phyloP scores from a whole-genome alignment of 2,113 vertebrate species.

The Mesembrinibis cayennensis region DNA sequence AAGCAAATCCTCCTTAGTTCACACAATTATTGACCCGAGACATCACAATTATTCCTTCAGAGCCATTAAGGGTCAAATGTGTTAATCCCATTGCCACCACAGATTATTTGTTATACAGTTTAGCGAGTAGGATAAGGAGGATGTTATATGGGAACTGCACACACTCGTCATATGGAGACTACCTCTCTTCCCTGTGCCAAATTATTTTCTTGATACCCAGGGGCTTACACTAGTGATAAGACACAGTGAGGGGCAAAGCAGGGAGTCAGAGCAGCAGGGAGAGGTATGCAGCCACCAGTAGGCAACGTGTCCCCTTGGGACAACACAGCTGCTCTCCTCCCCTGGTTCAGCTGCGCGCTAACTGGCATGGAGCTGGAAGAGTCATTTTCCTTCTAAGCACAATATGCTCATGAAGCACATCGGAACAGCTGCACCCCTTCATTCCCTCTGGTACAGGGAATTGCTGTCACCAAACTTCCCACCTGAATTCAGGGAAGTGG shows the following conservation, averaged over 20 bases:
- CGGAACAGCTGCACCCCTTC: background rate
- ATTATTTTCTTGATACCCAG: background rate
- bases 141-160: background rate
- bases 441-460: background rate
- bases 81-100: slow-evolving; percentile 56
- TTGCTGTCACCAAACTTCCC: background rate
- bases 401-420: background rate
- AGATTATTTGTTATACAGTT: slow-evolving; percentile 56
- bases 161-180: background rate
- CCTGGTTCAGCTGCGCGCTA: background rate
- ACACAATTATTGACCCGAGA: slow-evolving; percentile 58
- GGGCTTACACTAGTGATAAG: background rate
- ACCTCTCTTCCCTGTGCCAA: background rate
- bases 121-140: slow-evolving; percentile 34
- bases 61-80: slow-evolving; percentile 56
- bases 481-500: background rate
- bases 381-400: background rate
- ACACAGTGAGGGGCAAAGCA: background rate
- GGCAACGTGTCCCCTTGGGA: background rate
- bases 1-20: slow-evolving; percentile 54
- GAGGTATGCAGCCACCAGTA: background rate
- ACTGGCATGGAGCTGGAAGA: background rate
- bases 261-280: background rate
- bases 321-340: background rate
- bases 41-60: slow-evolving; percentile 44